phyloP scores from a whole-genome alignment of 2,113 vertebrate genomes.

The Bufo bufo region DNA sequence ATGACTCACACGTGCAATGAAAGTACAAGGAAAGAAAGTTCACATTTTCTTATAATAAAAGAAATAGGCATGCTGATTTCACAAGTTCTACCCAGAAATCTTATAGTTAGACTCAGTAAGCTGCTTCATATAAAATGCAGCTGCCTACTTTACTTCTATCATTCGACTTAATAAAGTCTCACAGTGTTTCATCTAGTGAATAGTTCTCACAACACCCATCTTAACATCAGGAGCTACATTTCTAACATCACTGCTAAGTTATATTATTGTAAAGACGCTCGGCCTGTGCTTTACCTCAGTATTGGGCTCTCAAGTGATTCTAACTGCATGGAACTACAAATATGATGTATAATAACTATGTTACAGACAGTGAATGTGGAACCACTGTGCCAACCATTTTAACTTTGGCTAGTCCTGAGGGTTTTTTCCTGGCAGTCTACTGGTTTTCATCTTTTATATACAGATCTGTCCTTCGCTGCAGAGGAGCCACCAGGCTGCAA shows the following conservation, averaged over 20 bases:
- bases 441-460: too few species aligned
- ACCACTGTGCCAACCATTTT: too few species aligned
- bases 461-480: too few species aligned
- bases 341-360: slow-evolving; percentile 32
- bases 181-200: background rate
- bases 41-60: background rate
- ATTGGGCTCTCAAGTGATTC: slow-evolving; percentile 65
- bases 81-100: background rate
- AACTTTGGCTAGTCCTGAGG: too few species aligned
- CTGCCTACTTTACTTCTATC: background rate
- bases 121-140: background rate
- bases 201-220: background rate
- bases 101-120: background rate
- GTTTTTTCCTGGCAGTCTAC: too few species aligned
- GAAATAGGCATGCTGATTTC: background rate
- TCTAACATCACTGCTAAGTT: background rate
- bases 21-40: background rate
- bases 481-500: too few species aligned
- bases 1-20: background rate
- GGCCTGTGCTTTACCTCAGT: slow-evolving; percentile 64
- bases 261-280: slow-evolving; percentile 13
- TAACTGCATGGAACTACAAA: slow-evolving; percentile 61
- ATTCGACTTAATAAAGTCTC: slow-evolving; percentile 8
- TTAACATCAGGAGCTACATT: slow-evolving; percentile 4
- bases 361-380: too few species aligned